These are phyloP conservation scores for Rotaria socialis DNA, from an alignment of 2,888 invertebrate species.

Conservation along the genomic window DNA sequence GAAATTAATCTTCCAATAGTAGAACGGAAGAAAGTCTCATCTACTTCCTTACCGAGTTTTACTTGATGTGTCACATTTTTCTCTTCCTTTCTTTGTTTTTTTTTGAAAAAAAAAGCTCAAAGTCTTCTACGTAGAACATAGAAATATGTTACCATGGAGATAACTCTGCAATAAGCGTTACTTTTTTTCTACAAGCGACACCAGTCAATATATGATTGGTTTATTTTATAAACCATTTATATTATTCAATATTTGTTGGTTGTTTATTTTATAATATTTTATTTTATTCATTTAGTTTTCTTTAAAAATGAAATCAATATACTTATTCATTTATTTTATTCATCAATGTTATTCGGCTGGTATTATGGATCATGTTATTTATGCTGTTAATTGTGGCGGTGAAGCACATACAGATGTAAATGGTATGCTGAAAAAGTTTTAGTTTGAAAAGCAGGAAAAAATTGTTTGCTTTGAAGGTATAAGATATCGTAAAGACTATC, in stretches of 20 bases:
- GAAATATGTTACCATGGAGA: not conserved
- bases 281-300: not conserved
- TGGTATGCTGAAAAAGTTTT: not conserved
- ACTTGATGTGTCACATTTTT: not conserved
- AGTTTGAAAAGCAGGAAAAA: no score
- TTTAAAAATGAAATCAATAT: not conserved
- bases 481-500: conserved; percentile 44
- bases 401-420: conserved; percentile 35
- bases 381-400: conserved; percentile 47
- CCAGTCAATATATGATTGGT: not conserved
- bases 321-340: not conserved
- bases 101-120: not conserved
- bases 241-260: not conserved
- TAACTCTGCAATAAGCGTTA: not conserved
- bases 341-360: conserved; percentile 35
- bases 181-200: not conserved
- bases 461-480: not conserved
- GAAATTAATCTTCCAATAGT: not conserved
- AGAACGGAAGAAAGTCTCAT: not conserved
- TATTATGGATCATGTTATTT: conserved; percentile 35
- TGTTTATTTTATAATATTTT: not conserved
- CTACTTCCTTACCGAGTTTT: not conserved
- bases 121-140: not conserved
- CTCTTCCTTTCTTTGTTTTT: not conserved
- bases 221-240: not conserved